phyloP scores from a whole-genome alignment of 2,888 invertebrate genomes.

The Caenorhabditis sp. region DNA sequence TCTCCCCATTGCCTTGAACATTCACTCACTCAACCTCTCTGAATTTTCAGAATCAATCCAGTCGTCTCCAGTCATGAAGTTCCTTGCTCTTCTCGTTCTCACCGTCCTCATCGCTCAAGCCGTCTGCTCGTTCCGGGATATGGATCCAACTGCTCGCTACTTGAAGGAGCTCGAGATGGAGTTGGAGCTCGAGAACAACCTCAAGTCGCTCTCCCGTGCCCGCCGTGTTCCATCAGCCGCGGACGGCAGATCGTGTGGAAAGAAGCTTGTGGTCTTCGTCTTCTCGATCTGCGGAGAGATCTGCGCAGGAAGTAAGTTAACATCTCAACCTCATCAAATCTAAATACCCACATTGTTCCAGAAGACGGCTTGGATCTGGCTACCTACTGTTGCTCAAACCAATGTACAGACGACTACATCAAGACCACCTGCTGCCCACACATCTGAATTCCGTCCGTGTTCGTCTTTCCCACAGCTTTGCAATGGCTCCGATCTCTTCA shows the following conservation, averaged over 20 bases:
- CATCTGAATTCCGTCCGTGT: background rate
- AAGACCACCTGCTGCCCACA: slow-evolving; percentile 3
- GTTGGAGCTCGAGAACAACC: slow-evolving; percentile 1
- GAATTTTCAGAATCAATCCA: background rate
- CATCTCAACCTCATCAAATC: too few relatives aligned
- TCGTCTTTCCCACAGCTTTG: background rate
- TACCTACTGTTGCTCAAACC: slow-evolving; percentile 5
- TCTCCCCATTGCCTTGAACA: too few relatives aligned
- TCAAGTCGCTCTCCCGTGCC: background rate
- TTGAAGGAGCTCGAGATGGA: slow-evolving; percentile 26
- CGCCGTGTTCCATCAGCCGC: slow-evolving; percentile 33
- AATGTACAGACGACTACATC: slow-evolving; percentile 11
- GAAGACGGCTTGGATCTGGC: slow-evolving; percentile 13
- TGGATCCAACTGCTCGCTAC: background rate
- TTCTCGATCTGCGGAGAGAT: slow-evolving; percentile 6
- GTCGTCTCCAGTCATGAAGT: background rate
- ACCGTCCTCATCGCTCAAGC: background rate
- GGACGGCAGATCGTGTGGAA: slow-evolving; percentile 19
- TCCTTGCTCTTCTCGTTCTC: background rate
- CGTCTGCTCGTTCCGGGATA: background rate
- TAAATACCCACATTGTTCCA: background rate
- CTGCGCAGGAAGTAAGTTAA: slow-evolving; percentile 3
- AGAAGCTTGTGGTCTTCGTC: slow-evolving; percentile 12
- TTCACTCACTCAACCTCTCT: background rate
- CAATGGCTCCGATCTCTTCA: background rate